A percentile compares a stretch with the other conserved stretches of the same genome.
Conservation (phyloP, 2,113 vertebrate genomes). For the Passer montanus region DNA sequence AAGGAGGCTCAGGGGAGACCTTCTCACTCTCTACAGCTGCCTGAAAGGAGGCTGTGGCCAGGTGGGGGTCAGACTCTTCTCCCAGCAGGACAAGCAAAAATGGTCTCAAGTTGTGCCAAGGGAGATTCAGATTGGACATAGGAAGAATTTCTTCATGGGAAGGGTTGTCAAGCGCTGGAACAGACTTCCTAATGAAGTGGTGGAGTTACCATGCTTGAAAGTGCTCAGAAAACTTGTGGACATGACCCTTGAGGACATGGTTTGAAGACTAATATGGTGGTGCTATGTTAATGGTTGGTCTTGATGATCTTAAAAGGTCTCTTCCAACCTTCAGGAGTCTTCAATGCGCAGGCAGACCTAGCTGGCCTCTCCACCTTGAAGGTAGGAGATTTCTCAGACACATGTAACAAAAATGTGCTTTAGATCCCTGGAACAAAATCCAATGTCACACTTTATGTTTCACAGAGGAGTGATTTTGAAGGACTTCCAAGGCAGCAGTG, state of each 20-base stretch:
- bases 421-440: not conserved
- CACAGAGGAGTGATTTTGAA: not conserved
- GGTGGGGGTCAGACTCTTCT: accelerated
- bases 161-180: not conserved
- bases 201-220: not conserved
- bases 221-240: not conserved
- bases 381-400: not conserved
- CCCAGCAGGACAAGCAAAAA: not conserved
- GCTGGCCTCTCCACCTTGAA: not conserved
- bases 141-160: not conserved
- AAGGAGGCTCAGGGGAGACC: not conserved
- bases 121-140: not conserved
- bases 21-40: accelerated
- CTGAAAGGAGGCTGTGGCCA: accelerated
- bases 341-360: accelerated
- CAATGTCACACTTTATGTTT: not conserved
- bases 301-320: not conserved
- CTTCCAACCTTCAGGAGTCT: not conserved
- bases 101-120: not conserved
- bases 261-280: not conserved
- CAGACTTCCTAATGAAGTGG: not conserved
- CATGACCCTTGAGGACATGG: accelerated
- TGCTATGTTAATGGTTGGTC: not conserved
- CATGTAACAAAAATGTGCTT: accelerated
- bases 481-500: not conserved